Evolutionary conservation across 2,888 invertebrate species (phyloP), one percentile per base, ranked within the genome.

Genomic region (Drosophila differens): DNA sequence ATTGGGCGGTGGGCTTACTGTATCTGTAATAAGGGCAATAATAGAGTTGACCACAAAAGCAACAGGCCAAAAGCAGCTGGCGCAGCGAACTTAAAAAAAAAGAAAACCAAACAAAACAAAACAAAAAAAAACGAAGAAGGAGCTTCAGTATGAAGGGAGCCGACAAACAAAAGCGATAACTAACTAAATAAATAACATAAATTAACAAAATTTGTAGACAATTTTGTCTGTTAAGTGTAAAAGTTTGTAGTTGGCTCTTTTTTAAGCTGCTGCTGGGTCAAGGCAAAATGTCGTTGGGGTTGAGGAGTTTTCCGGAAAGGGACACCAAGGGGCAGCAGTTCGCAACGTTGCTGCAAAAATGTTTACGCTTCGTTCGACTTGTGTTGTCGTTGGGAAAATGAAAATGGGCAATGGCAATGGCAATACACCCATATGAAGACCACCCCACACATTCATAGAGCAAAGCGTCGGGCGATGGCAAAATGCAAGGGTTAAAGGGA

Each of bases 161-260:
- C 71, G 60, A 59, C 54, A 51, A 77, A 77, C 77, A 80, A 76
- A 87, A 89, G 80, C 90, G 74, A 85, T 85, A 89, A 84, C 90
- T 89, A 89, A 89, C 85, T 84, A 85, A 87, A 89, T 89, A 85
- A 85, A 85, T 85, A 89, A 85, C 90, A 85, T 85, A 89, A 85
- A 85, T 85, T 85, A 85, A 85, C 85, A 76, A 87, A 89, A 85
- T 85, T 85, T 85, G 88, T 85, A 87, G 90, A 89, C 85, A 85
- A 85, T 85, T 89, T 87, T 84, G 85, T 87, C 88, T 70, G 85
- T 74, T 89, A 85, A 85, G 90, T 85, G 85, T 89, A 78, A 87
- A 85, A 85, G 75, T 85, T 85, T 89, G 77, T 85, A 76, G 72
- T 72, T 85, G 67, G 60, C 51, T 51, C 47, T 64, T 53, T 63